Evolutionary conservation across 1,140 invertebrate species (phyloP), one percentile per base, ranked within the genome.

Genomic region (Rhizoglyphus robini): DNA sequence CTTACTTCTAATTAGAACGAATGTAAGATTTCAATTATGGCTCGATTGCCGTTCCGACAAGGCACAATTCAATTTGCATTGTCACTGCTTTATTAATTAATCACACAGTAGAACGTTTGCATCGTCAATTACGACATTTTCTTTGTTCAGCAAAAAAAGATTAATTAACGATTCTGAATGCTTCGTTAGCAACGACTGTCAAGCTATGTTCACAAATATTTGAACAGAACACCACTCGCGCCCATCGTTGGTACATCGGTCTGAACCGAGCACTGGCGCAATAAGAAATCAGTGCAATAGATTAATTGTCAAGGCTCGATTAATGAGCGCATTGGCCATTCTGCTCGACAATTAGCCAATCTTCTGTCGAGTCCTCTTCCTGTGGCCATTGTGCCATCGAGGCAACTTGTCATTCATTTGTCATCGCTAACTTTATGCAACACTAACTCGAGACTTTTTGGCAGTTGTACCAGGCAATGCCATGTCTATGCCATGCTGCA

Each of bases 141-240:
- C 51, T 54, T 54, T 54, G 51, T 54, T 54, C 51, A 54, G 51
- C 51, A 54, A 54, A 54, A n/a, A 54, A 54, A 54, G 51, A 54
- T 54, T 54, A 54, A 54, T 54, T 54, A 54, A 54, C 20, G 20
- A 54, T 8, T 54, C 20, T 54, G 8, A 54, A 20, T 27, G 20
- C 20, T 54, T 54, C 51, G 20, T 54, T 54, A 46, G 51, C 31
- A 27, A 8, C 23, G 31, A 32, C 31, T 8, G 23, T 8, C 20
- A 20, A 54, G 20, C 20, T 5, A 25, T 8, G 8, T 54, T 8
- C 8, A 54, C 51, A 54, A 54, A 54, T 54, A 54, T 54, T 54
- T 54, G 51, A 54, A 54, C 51, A 54, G 23, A 54, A 54, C n/a
- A n/a, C n/a, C n/a, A n/a, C n/a, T n/a, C n/a, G n/a, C n/a, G n/a